Conservation (phyloP, 2,797 vertebrate species). For the Falco naumanni region DNA sequence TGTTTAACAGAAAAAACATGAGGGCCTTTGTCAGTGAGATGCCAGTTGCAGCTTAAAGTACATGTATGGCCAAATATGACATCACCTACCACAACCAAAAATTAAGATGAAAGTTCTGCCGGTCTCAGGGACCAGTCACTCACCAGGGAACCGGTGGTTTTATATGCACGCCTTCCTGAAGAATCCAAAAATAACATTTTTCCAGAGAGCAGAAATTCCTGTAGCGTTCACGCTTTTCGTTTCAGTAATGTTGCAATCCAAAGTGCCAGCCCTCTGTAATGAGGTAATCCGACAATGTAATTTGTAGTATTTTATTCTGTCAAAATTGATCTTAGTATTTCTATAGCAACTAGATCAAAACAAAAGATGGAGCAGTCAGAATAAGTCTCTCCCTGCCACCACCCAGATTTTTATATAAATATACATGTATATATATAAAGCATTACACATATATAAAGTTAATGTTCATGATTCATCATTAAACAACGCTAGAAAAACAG, state of each 20-base stretch:
- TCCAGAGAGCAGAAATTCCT: constrained; percentile 85
- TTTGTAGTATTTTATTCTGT: constrained; percentile 75
- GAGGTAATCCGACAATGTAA: constrained; percentile 83
- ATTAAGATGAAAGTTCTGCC: constrained; percentile 59
- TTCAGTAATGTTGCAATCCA: constrained; percentile 77
- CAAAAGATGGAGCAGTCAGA: constrained; percentile 61
- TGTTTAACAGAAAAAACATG: constrained; percentile 1
- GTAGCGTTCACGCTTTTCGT: constrained; percentile 75
- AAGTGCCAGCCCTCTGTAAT: constrained; percentile 81
- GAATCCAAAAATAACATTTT: constrained; percentile 89
- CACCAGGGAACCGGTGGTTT: constrained; percentile 78
- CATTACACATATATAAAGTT: constrained; percentile 36
- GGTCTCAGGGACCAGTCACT: constrained; percentile 69
- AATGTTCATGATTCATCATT: constrained; percentile 50
- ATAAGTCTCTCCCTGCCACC: constrained; percentile 45
- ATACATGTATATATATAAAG: constrained; percentile 30
- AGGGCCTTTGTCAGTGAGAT: constrained; percentile 14
- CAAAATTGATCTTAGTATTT: constrained; percentile 74
- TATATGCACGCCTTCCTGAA: constrained; percentile 74
- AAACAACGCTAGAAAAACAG: constrained; percentile 13
- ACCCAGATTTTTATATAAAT: constrained; percentile 66
- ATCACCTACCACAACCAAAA: constrained; percentile 74
- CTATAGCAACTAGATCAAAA: constrained; percentile 70
- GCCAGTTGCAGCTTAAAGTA: constrained; percentile 47
- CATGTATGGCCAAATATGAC: constrained; percentile 65